Evolutionary conservation across 2,113 vertebrate genomes (phyloP).

Genomic region (Phodopus roborovskii): DNA sequence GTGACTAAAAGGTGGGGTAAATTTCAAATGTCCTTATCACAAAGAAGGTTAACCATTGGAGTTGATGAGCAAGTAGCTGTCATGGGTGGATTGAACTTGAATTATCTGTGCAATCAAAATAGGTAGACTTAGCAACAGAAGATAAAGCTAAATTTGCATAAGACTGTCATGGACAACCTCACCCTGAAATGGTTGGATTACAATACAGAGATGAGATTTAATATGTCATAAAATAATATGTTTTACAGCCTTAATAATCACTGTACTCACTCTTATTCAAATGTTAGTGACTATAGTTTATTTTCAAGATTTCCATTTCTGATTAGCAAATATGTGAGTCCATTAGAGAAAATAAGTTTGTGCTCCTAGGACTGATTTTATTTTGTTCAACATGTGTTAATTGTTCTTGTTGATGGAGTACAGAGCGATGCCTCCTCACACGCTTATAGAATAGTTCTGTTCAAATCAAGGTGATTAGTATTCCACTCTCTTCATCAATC

Average conservation of each 20-base stretch:
- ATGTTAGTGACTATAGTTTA: background rate
- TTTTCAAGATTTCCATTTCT: background rate
- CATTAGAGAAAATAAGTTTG: background rate
- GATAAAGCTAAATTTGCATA: background rate
- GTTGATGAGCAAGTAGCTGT: background rate
- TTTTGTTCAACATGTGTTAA: background rate
- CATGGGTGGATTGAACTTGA: background rate
- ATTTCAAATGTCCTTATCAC: background rate
- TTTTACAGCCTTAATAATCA: background rate
- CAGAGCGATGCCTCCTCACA: background rate
- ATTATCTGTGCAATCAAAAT: background rate
- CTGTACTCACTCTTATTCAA: background rate
- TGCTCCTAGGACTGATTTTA: background rate
- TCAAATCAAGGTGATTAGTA: background rate
- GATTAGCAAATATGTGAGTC: background rate
- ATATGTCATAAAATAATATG: background rate
- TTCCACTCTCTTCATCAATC: background rate
- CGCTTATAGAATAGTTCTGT: no score
- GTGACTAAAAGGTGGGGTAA: background rate
- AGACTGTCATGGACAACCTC: background rate
- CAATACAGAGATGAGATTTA: background rate
- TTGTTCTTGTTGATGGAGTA: background rate
- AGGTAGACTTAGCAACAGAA: background rate
- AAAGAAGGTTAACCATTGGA: background rate
- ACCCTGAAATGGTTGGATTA: background rate